Evolutionary conservation across 1,140 invertebrate species (phyloP), one percentile per base, ranked within the genome.

Genomic region (Apis dorsata): DNA sequence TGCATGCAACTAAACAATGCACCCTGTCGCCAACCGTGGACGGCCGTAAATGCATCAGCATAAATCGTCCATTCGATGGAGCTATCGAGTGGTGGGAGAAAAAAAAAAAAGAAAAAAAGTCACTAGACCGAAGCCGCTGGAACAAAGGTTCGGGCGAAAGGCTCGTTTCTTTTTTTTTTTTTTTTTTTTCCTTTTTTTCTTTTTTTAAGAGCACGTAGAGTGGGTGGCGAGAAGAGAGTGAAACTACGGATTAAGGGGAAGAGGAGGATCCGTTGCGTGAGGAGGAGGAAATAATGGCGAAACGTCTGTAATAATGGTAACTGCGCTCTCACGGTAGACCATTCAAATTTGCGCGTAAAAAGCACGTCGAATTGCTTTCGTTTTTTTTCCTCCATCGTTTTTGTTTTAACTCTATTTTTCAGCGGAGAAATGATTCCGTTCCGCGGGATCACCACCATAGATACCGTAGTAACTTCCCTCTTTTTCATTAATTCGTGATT

Each of bases 11-110:
- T 82, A 77, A 82, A 82, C 80, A 82, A 77, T 62, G 65, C 55
- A 13, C 12, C 24, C 51, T 59, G 57, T 10, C 13, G 34, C 28
- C 55, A 11, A 19, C 62, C 34, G 2, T 13, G 57, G 28, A 76
- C 55, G 83, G 44, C 65, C 78, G 63, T 81, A 75, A 84, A 66
- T 73, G 79, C 72, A 85, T 85, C 85, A 69, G 76, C 79, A 78
- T 85, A 78, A 86, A 86, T 85, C 76, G 76, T 66, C 57, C 59
- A 59, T 71, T 59, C 68, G 81, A 83, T 44, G 59, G 75, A n/a
- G 8, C 68, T 49, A 79, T 82, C 74, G 57, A 62, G 28, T 17
- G 57, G 74, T 44, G 5, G 34, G 34, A 4, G 1, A 13, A 24
- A 65, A 62, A 17, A 44, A 44, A 60, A 51, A 28, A n/a, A 59